Conservation (phyloP, 2,797 vertebrate genomes). For the Thamnophis elegans region DNA sequence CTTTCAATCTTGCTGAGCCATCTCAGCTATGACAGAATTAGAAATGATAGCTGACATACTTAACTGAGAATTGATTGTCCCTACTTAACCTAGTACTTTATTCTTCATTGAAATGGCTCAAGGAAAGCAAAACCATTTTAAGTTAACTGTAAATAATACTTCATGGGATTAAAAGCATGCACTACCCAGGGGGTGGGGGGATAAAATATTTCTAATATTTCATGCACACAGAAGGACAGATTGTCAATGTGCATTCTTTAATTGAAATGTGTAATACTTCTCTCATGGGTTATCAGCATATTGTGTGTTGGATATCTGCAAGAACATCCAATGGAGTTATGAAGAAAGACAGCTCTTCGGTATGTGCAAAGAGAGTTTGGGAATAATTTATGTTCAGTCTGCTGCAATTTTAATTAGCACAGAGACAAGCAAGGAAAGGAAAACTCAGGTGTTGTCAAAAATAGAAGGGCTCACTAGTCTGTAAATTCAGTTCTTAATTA, state of each 20-base stretch:
- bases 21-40: not conserved
- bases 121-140: not conserved
- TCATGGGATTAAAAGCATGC: not conserved
- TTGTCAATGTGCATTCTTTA: not conserved
- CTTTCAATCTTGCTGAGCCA: not conserved
- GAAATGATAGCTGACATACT: not conserved
- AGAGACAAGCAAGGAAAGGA: not conserved
- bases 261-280: not conserved
- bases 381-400: not conserved
- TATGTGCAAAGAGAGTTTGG: not conserved
- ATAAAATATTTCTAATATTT: not conserved
- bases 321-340: not conserved
- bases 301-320: not conserved
- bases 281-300: not conserved
- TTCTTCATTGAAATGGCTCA: not conserved
- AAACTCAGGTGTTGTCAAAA: not conserved
- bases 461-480: not conserved
- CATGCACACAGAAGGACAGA: not conserved
- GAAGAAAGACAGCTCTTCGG: not conserved
- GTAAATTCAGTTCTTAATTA: slow-evolving; percentile 1
- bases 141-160: not conserved
- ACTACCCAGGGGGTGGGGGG: not conserved
- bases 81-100: not conserved
- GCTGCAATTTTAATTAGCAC: not conserved
- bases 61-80: not conserved